These are phyloP conservation scores for Odobenus rosmarus DNA, from an alignment of 2,113 vertebrate genomes.

Conservation along the genomic window DNA sequence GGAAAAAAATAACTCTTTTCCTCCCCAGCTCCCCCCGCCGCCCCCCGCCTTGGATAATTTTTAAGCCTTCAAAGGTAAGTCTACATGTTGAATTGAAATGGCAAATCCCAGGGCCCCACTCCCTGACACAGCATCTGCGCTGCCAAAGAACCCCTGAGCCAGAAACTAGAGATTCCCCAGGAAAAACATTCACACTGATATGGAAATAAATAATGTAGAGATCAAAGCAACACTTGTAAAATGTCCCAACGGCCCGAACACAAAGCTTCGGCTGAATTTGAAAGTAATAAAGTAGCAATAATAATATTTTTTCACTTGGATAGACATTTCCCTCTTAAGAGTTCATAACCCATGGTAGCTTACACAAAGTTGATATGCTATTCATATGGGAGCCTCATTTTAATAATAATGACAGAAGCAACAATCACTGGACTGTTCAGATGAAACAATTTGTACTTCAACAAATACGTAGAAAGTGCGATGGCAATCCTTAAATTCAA, in stretches of 20 bases:
- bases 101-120: constrained; percentile 55
- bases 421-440: background rate
- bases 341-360: constrained; percentile 11
- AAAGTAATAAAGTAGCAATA: constrained; percentile 67
- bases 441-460: background rate
- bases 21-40: background rate
- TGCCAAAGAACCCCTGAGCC: constrained; percentile 47
- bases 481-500: background rate
- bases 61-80: constrained; percentile 62
- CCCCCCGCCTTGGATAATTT: background rate
- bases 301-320: constrained; percentile 65
- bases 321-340: constrained; percentile 53
- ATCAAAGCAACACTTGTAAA: constrained; percentile 67
- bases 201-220: constrained; percentile 74
- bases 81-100: background rate
- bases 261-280: constrained; percentile 42
- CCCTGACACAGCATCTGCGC: background rate
- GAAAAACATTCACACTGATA: constrained; percentile 61
- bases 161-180: constrained; percentile 67
- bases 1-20: constrained; percentile 32
- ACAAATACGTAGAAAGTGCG: background rate
- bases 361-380: constrained; percentile 20
- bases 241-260: background rate
- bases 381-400: constrained; percentile 35
- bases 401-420: background rate